Base-by-base conservation (phyloP, 2,113 vertebrate genomes). In the Riparia riparia region DNA sequence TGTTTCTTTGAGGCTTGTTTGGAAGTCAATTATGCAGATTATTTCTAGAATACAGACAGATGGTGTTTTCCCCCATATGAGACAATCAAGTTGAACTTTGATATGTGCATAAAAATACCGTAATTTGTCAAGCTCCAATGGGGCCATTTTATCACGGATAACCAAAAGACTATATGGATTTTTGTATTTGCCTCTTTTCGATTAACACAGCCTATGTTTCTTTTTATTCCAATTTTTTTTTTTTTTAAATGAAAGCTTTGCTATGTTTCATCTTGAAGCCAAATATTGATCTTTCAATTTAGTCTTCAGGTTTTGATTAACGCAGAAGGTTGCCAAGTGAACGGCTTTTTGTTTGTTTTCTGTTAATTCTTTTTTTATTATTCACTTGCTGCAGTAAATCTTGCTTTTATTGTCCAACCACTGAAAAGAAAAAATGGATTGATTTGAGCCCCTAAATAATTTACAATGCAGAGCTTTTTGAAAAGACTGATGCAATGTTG, bases 11-110 rank as follows among this genome's bases (percentile, higher is more conserved):
- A 98, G 97, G 96, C 94, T 98, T 97, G 95, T 97, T 97, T 98
- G 97, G 98, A 98, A 98, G 98, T 98, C 98, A 98, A 98, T 98
- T 98, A 98, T 98, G 97, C 95, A 98, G 97, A 98, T 98, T 97
- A 98, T 98, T 98, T 98, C 94, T 95, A 97, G 97, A 97, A 98
- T 97, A 98, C 95, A 98, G 97, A 98, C 98, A 98, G 98, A 98
- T 98, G 98, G 98, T 94, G 94, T 97, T 97, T 96, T 96, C 97
- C 96, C 95, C 96, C 93, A 96, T 94, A 97, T 82, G 95, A 98
- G 96, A 97, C 92, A 97, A 98, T 98, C 96, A 98, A 98, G 97
- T 96, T 98, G 97, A 98, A 98, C 96, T 98, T 98, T 97, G 97
- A 96, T 97, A 95, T 90, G 95, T 97, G 95, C 96, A 96, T 94